Percentiles rank a stretch among this genome's conserved stretches.
These are phyloP conservation scores for Melikaiella ostensackeni DNA, from an alignment of 2,888 invertebrate genomes.

Conservation along the genomic window DNA sequence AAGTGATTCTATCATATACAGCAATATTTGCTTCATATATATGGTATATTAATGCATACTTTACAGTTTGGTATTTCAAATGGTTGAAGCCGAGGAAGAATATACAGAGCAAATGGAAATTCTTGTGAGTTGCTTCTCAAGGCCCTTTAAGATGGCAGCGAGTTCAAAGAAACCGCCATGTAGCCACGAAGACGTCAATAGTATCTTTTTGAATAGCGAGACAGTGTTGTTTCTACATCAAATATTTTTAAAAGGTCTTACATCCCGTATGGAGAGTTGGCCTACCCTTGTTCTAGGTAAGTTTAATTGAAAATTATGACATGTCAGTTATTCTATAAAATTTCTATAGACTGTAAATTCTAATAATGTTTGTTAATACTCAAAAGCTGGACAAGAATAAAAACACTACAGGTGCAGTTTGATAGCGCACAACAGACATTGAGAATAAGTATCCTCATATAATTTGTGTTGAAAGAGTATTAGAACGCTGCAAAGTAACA, in stretches of 20 bases:
- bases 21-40: too few relatives aligned
- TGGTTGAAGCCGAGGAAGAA: conserved; percentile 96
- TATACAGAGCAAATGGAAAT: conserved; percentile 94
- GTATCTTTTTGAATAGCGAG: conserved; percentile 95
- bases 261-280: conserved; percentile 95
- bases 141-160: conserved; percentile 96
- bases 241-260: conserved; percentile 95
- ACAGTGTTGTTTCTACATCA: conserved; percentile 95
- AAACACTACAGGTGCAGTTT: too few relatives aligned
- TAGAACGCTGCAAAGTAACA: too few relatives aligned
- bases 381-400: too few relatives aligned
- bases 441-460: too few relatives aligned
- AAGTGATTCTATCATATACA: too few relatives aligned
- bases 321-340: too few relatives aligned
- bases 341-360: too few relatives aligned
- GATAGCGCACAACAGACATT: too few relatives aligned
- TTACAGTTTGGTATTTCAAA: conserved; percentile 88
- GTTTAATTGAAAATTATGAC: conserved; percentile 46
- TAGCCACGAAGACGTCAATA: conserved; percentile 95
- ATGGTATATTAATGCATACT: background rate
- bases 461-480: too few relatives aligned
- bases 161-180: conserved; percentile 95
- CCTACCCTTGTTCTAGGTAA: conserved; percentile 94
- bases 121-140: conserved; percentile 90
- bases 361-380: too few relatives aligned